phyloP scores from a whole-genome alignment of 2,113 vertebrate genomes.

The Aramus guarauna region DNA sequence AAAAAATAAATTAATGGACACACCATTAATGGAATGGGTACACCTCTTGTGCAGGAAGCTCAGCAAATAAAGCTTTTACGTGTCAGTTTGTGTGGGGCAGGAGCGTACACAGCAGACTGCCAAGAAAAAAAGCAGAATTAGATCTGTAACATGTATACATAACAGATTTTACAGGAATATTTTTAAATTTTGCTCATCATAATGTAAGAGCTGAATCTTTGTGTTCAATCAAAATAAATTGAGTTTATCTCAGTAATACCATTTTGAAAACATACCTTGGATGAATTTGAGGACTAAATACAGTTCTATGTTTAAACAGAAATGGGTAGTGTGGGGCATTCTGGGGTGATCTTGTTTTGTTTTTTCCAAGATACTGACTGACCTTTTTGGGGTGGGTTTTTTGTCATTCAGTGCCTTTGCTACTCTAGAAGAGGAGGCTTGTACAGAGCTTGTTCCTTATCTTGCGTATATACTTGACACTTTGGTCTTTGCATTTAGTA shows the following conservation, averaged over 20 bases:
- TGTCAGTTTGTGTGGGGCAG: neutral
- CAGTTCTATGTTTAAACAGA: neutral
- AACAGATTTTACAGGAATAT: neutral
- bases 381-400: neutral
- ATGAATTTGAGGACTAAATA: neutral
- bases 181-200: neutral
- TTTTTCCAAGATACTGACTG: neutral
- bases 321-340: neutral
- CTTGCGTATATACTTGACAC: slow-evolving; percentile 96
- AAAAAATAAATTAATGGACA: neutral
- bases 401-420: slow-evolving; percentile 90
- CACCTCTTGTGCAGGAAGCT: neutral
- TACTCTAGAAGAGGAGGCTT: slow-evolving; percentile 96
- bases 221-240: neutral
- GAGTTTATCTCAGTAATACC: neutral
- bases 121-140: neutral
- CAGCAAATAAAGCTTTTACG: neutral
- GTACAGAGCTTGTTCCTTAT: slow-evolving; percentile 95
- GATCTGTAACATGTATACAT: neutral
- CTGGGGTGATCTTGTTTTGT: neutral
- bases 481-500: slow-evolving; percentile 91
- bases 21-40: neutral
- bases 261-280: neutral
- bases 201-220: neutral
- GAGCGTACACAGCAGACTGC: neutral